Percentiles rank a stretch among this genome's conserved stretches.
phyloP scores from a whole-genome alignment of 2,797 vertebrate genomes.

The Ambastaia sidthimunki region DNA sequence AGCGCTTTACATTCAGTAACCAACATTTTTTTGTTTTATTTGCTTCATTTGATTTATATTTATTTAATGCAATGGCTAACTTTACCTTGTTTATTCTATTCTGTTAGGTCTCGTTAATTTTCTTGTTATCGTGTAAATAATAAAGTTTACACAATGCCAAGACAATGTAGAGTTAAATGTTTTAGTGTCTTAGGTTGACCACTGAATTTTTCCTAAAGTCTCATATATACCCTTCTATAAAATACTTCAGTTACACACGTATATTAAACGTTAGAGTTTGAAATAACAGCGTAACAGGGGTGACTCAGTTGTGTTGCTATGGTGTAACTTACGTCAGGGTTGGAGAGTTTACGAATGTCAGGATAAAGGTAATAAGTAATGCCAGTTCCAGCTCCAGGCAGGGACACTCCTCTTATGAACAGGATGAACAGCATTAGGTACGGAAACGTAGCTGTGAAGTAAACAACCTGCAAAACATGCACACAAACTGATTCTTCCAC shows the following conservation, averaged over 20 bases:
- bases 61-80: too few species aligned
- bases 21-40: too few species aligned
- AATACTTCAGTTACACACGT: not conserved
- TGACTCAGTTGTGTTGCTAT: not conserved
- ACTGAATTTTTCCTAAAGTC: not conserved
- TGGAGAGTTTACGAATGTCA: conserved; percentile 74
- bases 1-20: too few species aligned
- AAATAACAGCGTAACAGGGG: too few species aligned
- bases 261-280: too few species aligned
- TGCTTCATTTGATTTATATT: too few species aligned
- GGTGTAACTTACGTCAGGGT: conserved; percentile 76
- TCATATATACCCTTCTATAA: not conserved
- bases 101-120: not conserved
- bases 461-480: conserved; percentile 84
- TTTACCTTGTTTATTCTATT: too few species aligned
- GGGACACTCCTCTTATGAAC: conserved; percentile 85
- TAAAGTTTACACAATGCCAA: too few species aligned
- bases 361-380: conserved; percentile 86
- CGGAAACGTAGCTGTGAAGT: conserved; percentile 91
- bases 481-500: too few species aligned
- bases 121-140: too few species aligned
- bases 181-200: too few species aligned
- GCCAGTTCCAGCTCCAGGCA: conserved; percentile 85
- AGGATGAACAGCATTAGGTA: conserved; percentile 89
- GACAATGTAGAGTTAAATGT: too few species aligned